Base-by-base conservation (phyloP, 2,888 invertebrate species). In the Caenorhabditis uteleia region DNA sequence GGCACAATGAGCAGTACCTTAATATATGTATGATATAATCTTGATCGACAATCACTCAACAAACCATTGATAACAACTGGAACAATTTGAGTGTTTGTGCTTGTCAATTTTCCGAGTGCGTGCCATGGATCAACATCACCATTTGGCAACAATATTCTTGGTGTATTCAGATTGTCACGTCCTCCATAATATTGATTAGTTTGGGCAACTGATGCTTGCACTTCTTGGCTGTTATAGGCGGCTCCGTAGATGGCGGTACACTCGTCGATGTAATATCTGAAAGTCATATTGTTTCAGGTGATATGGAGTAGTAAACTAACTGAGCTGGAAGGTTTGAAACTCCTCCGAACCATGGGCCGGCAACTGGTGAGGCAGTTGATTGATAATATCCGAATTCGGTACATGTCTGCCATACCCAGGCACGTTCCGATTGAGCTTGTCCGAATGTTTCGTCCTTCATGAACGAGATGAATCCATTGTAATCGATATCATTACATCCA, bases 331-430 rank as follows among this genome's bases (percentile, higher is more conserved):
- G 49, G 21, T 69, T 67, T 14, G 27, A 10, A 14, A 42, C 49
- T 16, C 67, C 65, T 21, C 69, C 67, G 47, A 62, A 71, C 56
- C 55, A 71, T 33, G 71, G 71, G 1, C 71, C 71, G 25, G 68
- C 65, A 20, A 43, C 57, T n/a, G 42, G 33, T 18, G 60, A 66
- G 16, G 66, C 88, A 0, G 93, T 92, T 0, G 92, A 91, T 86
- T 95, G 95, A 84, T 90, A 95, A 84, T 91, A 95, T 21, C 94
- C 95, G 84, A 94, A 95, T 84, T 95, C 95, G 0, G 91, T 92
- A 83, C 95, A 95, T 0, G 94, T 94, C 85, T 95, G 95, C 84
- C 93, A 95, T 59, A 88, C 89, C 95, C 94, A 95, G 79, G 92
- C 91, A 0, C 94, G 89, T 39, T 62, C 74, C 1, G 65, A 65